Evolutionary conservation across 2,888 invertebrate genomes (phyloP).

Genomic region (Epinotia demarniana): DNA sequence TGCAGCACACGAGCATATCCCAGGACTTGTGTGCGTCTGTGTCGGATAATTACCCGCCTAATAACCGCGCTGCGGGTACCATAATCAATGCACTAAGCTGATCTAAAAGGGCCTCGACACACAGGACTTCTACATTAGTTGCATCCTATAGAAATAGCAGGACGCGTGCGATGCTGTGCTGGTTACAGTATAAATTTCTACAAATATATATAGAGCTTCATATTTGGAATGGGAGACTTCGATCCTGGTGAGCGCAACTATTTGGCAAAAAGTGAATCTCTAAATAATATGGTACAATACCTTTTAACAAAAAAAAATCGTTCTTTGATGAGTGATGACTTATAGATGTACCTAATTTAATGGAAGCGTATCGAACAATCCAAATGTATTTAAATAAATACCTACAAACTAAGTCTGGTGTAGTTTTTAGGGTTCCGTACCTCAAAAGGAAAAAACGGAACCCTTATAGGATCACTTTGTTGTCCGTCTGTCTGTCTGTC

Average conservation of each 20-base stretch:
- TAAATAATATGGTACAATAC: no score
- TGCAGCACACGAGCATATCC: slow-evolving; percentile 13
- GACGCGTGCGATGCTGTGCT: neutral
- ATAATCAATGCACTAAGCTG: neutral
- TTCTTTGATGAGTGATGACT: no score
- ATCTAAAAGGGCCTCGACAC: neutral
- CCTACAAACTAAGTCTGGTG: no score
- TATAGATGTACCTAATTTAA: neutral
- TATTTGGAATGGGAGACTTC: neutral
- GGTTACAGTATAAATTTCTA: neutral
- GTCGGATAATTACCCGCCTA: slow-evolving; percentile 18
- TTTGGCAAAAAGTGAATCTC: neutral
- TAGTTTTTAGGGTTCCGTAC: no score
- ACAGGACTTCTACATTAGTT: neutral
- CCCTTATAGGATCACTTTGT: no score
- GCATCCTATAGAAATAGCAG: neutral
- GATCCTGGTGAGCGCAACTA: neutral
- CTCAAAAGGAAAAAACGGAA: no score
- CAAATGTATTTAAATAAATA: neutral
- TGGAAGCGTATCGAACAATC: neutral
- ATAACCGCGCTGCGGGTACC: slow-evolving; percentile 4
- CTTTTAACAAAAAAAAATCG: no score
- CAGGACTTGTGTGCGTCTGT: slow-evolving; percentile 6
- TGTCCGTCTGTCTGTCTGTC: no score
- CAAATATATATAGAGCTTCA: neutral